Conservation (phyloP, 1,140 invertebrate species). For the Eumaeus atala region DNA sequence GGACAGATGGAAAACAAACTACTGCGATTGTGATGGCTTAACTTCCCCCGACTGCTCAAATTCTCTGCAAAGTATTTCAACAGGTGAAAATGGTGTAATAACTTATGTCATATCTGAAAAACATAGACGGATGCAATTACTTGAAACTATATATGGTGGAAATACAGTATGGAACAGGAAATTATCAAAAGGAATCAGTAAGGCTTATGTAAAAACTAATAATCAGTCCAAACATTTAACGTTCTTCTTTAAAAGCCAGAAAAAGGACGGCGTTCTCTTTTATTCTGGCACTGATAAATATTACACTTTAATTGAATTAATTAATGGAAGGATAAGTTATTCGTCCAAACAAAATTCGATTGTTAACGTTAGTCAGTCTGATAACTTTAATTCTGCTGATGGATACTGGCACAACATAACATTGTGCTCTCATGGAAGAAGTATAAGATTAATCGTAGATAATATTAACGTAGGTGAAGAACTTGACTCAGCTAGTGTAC, state of each 20-base stretch:
- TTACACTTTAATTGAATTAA: slow-evolving; percentile 87
- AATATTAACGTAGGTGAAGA: slow-evolving; percentile 84
- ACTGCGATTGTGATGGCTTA: slow-evolving; percentile 82
- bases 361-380: slow-evolving; percentile 86
- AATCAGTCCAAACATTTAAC: slow-evolving; percentile 81
- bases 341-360: slow-evolving; percentile 82
- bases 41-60: slow-evolving; percentile 85
- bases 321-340: slow-evolving; percentile 82
- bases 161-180: slow-evolving; percentile 80
- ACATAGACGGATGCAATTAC: slow-evolving; percentile 87
- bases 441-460: slow-evolving; percentile 82
- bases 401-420: slow-evolving; percentile 92
- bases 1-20: slow-evolving; percentile 86
- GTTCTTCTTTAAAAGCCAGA: slow-evolving; percentile 87
- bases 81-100: slow-evolving; percentile 84
- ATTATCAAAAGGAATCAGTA: slow-evolving; percentile 46
- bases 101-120: slow-evolving; percentile 89
- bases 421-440: slow-evolving; percentile 79
- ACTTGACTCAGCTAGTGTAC: slow-evolving; percentile 86
- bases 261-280: slow-evolving; percentile 84
- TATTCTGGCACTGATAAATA: slow-evolving; percentile 91
- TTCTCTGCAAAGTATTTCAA: slow-evolving; percentile 85
- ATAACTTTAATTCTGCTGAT: slow-evolving; percentile 79
- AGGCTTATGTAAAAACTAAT: slow-evolving; percentile 54
- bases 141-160: slow-evolving; percentile 84